phyloP scores from a whole-genome alignment of 2,113 vertebrate species.

The Beaufortia kweichowensis region DNA sequence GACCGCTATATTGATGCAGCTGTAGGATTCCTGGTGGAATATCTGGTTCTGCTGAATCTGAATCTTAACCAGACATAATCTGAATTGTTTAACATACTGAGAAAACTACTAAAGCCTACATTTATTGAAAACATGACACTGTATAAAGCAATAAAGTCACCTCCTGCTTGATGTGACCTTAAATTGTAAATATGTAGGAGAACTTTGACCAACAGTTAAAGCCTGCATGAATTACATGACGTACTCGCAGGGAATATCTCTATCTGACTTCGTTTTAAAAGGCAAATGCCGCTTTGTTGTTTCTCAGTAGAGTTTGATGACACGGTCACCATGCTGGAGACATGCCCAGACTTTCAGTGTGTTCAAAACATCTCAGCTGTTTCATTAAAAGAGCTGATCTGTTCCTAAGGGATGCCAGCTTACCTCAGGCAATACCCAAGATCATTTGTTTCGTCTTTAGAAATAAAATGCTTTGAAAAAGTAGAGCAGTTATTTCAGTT shows the following conservation, averaged over 20 bases:
- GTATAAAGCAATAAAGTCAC: slow-evolving; percentile 20
- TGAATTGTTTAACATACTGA: slow-evolving; percentile 32
- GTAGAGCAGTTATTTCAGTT: slow-evolving; percentile 1
- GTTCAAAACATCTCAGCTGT: slow-evolving; percentile 38
- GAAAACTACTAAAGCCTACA: slow-evolving; percentile 14
- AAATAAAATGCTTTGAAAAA: neutral
- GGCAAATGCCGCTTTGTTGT: slow-evolving; percentile 18
- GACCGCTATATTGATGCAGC: neutral
- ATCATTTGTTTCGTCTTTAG: slow-evolving; percentile 11
- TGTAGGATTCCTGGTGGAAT: slow-evolving; percentile 19
- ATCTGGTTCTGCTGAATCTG: slow-evolving; percentile 17
- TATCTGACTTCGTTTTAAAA: neutral
- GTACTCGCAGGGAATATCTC: neutral
- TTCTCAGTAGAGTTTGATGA: slow-evolving; percentile 24
- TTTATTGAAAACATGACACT: neutral
- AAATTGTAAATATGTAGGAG: neutral
- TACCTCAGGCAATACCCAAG: slow-evolving; percentile 4
- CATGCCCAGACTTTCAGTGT: slow-evolving; percentile 20
- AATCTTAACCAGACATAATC: slow-evolving; percentile 36
- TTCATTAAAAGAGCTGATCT: slow-evolving; percentile 15
- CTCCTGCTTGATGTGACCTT: neutral
- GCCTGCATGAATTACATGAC: neutral
- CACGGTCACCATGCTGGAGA: slow-evolving; percentile 6
- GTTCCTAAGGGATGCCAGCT: slow-evolving; percentile 5
- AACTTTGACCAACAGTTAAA: neutral